Percentiles rank a stretch among this genome's conserved stretches.
Conservation (phyloP, 2,888 invertebrate species). For the Plutella xylostella region DNA sequence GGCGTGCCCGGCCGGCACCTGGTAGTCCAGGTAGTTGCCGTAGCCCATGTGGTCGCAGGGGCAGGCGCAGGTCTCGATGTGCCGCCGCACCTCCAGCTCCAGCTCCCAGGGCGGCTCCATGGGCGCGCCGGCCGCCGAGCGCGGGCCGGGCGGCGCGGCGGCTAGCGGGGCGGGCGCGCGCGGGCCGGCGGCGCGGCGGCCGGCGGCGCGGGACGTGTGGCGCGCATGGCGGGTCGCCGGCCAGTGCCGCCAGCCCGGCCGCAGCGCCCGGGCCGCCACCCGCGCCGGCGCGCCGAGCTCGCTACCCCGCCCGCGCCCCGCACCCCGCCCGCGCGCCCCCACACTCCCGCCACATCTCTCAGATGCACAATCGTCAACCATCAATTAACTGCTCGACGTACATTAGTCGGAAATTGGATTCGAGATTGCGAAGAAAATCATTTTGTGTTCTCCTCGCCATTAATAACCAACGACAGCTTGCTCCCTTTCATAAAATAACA, state of each 20-base stretch:
- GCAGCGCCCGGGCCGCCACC: conserved; percentile 39
- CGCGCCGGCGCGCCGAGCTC: conserved; percentile 29
- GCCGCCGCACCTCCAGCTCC: conserved; percentile 87
- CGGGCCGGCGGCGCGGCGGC: conserved; percentile 8
- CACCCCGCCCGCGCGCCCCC: conserved; percentile 31
- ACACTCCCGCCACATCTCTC: conserved; percentile 43
- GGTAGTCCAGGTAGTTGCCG: conserved; percentile 92
- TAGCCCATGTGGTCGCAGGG: conserved; percentile 95
- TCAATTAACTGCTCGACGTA: conserved; percentile 41
- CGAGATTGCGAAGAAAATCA: conserved; percentile 25
- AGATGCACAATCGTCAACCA: conserved; percentile 57
- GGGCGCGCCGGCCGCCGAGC: conserved; percentile 32
- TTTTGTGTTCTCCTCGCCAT: conserved; percentile 16
- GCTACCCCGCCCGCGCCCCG: conserved; percentile 24
- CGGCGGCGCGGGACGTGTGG: conserved; percentile 29
- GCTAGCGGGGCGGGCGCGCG: conserved; percentile 16
- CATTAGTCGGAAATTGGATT: conserved; percentile 31
- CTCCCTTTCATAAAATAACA: conserved; percentile 14
- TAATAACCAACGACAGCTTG: conserved; percentile 16
- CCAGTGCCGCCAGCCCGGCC: conserved; percentile 57
- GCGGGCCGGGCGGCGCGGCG: conserved; percentile 30
- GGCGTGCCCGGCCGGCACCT: conserved; percentile 73
- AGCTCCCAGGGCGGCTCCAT: conserved; percentile 73
- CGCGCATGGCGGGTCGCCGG: conserved; percentile 22
- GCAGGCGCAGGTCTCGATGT: conserved; percentile 90